Evolutionary conservation across 2,888 invertebrate species (phyloP), one percentile per base, ranked within the genome.

Genomic region (Euphydryas editha): DNA sequence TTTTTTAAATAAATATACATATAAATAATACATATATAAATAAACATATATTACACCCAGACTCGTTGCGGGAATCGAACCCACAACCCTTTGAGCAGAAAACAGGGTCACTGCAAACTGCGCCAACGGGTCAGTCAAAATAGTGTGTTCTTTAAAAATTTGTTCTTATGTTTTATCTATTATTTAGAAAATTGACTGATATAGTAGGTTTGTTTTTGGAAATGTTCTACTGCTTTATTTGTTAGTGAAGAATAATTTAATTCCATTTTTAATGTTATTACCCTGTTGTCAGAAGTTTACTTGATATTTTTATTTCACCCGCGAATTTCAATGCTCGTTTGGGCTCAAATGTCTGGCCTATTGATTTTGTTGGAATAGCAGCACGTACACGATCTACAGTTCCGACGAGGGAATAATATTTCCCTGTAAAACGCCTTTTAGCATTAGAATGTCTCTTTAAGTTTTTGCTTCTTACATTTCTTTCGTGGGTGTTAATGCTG

Each of bases 341-440:
- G 18, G 59, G 62, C 76, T 80, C 79, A 79, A 81, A 82, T 79
- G 78, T 79, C 79, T 81, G 77, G 75, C 74, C 81, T 85, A 86
- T 87, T 85, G 87, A 87, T 87, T 86, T 81, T 82, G 79, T 78
- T 75, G 80, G 77, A 81, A 83, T 81, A 79, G 77, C 77, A 72
- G 75, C 80, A 80, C 81, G 81, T 81, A 75, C 72, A 73, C 67
- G 65, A 72, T 74, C 73, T 71, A 68, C 70, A 72, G 68, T 67
- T 65, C 73, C 69, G 71, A 64, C 73, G 59, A 66, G 73, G 76
- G 78, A 76, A 76, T 76, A 72, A 77, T 77, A 78, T 78, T 73
- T 73, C 71, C 65, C 55, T 62, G 70, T 65, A 70, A 71, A 72
- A 68, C 70, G 72, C 68, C 65, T 70, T 60, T 75, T 74, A 72